These are phyloP conservation scores for Lithobius niger DNA, from an alignment of 1,140 invertebrate genomes.

Conservation along the genomic window DNA sequence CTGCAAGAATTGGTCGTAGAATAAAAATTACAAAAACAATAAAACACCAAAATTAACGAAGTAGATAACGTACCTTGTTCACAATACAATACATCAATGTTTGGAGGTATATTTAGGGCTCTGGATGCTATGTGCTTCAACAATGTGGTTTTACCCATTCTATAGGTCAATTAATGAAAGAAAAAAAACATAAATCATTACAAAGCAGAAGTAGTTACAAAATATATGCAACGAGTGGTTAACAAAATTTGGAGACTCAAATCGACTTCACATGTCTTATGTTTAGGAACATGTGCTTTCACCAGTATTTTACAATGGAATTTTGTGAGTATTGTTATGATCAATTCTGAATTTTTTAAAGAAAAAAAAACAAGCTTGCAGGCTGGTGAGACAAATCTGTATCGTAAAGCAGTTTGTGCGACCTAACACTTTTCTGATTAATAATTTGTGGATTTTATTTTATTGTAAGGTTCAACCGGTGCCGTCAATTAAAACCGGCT, in stretches of 20 bases:
- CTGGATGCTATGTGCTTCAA: conserved; percentile 80
- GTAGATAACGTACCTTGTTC: conserved; percentile 56
- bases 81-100: conserved; percentile 94
- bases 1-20: conserved; percentile 18
- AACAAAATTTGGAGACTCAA: conserved; percentile 8
- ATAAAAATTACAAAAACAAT: background rate
- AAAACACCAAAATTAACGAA: background rate
- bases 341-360: too few relatives aligned
- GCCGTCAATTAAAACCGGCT: too few relatives aligned
- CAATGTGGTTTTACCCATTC: conserved; percentile 97
- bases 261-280: too few relatives aligned
- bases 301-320: too few relatives aligned
- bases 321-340: too few relatives aligned
- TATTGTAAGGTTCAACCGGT: too few relatives aligned
- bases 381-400: too few relatives aligned
- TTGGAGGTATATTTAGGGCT: conserved; percentile 82
- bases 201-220: conserved; percentile 6
- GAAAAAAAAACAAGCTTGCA: too few relatives aligned
- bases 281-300: too few relatives aligned
- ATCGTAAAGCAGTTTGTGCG: too few relatives aligned
- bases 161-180: conserved; percentile 30
- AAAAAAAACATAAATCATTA: conserved; percentile 11
- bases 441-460: too few relatives aligned
- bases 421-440: too few relatives aligned
- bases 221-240: conserved; percentile 2